phyloP scores from a whole-genome alignment of 2,888 invertebrate genomes.

The Catocala fraxini region DNA sequence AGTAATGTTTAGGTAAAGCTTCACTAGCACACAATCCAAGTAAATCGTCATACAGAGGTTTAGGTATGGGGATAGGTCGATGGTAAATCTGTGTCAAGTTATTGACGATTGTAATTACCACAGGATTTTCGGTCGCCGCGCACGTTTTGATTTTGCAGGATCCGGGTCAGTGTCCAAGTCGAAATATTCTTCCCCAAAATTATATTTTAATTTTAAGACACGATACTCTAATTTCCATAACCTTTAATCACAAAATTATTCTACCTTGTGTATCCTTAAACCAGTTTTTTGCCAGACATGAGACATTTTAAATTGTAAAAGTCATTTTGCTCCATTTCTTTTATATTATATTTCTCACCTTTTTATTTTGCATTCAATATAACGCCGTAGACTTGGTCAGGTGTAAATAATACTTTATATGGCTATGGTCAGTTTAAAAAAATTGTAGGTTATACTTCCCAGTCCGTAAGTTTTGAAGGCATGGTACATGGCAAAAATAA shows the following conservation, averaged over 20 bases:
- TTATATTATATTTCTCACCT: not conserved
- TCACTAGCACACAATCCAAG: not conserved
- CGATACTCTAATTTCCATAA: not conserved
- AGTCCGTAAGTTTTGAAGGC: not conserved
- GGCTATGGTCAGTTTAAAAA: no score
- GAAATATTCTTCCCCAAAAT: not conserved
- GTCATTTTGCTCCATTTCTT: no score
- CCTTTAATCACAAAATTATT: not conserved
- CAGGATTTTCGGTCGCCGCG: not conserved
- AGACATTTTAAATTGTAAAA: no score
- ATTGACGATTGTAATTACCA: not conserved
- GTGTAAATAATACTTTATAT: conserved; percentile 5
- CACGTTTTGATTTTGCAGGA: not conserved
- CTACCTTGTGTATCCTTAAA: not conserved
- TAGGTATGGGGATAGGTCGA: not conserved
- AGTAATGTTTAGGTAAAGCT: not conserved
- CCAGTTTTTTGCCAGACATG: not conserved
- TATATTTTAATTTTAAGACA: not conserved
- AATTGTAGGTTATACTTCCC: not conserved
- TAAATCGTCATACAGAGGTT: not conserved
- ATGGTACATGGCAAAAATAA: not conserved
- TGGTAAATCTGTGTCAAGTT: not conserved
- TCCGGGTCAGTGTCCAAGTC: not conserved
- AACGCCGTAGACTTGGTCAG: not conserved
- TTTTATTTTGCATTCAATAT: not conserved